Percentiles rank a stretch among this genome's conserved stretches.
Conservation (phyloP, 2,888 invertebrate genomes). For the Platynereis dumerilii region DNA sequence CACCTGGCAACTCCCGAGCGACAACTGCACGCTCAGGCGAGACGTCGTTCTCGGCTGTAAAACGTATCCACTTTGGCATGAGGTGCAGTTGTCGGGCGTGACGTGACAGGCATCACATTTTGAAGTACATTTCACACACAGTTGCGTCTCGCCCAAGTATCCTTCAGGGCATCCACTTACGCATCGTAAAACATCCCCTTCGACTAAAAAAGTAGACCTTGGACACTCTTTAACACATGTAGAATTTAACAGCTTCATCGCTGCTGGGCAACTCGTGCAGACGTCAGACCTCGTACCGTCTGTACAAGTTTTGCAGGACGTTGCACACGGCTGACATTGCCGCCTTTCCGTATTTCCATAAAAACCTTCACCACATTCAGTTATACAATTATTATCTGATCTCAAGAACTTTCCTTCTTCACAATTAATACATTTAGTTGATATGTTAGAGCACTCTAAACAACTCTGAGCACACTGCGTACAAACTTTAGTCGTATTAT, state of each 20-base stretch:
- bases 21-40: background rate
- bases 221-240: slow-evolving; percentile 15
- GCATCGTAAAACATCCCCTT: background rate
- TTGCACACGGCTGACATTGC: slow-evolving; percentile 19
- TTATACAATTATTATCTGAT: slow-evolving; percentile 7
- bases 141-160: background rate
- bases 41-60: background rate
- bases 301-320: slow-evolving; percentile 8
- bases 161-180: background rate
- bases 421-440: slow-evolving; percentile 7
- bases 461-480: background rate
- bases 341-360: slow-evolving; percentile 13
- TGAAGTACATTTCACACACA: slow-evolving; percentile 12
- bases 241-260: background rate
- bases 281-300: background rate
- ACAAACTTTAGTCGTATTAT: background rate
- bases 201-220: background rate
- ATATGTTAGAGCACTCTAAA: slow-evolving; percentile 6
- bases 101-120: slow-evolving; percentile 9
- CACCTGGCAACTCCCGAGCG: background rate
- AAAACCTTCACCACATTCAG: slow-evolving; percentile 19
- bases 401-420: slow-evolving; percentile 8
- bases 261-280: background rate
- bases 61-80: slow-evolving; percentile 4
- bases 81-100: slow-evolving; percentile 15